Evolutionary conservation across 2,888 invertebrate species (phyloP).

Genomic region (Nasonovia ribisnigri): DNA sequence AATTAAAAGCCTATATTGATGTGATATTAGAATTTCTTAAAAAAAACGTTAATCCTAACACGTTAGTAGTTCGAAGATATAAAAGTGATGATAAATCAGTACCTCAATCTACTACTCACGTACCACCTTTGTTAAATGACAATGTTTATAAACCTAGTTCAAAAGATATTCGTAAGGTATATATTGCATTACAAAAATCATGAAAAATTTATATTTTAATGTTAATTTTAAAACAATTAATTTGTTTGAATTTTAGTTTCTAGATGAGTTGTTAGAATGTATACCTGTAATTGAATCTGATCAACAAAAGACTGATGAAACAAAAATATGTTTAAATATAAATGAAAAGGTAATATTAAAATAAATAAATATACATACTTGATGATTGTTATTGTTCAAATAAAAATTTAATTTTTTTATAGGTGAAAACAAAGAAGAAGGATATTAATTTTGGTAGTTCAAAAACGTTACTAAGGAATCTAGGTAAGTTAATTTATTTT

Average conservation of each 20-base stretch:
- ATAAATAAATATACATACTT: neutral
- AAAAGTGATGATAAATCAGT: constrained; percentile 28
- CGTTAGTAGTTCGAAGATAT: constrained; percentile 29
- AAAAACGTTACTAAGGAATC: neutral
- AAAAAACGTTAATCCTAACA: neutral
- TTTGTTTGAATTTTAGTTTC: constrained; percentile 35
- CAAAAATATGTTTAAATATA: neutral
- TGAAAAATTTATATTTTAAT: neutral
- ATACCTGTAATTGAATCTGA: neutral
- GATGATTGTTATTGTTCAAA: neutral
- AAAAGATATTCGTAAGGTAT: constrained; percentile 29
- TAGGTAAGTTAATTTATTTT: constrained; percentile 26
- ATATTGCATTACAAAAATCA: neutral
- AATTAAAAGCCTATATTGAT: constrained; percentile 38
- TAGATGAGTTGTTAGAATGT: constrained; percentile 14
- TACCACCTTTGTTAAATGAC: constrained; percentile 29
- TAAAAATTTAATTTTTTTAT: constrained; percentile 19
- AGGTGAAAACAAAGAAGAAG: constrained; percentile 31
- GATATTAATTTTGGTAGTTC: neutral
- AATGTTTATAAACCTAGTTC: constrained; percentile 44
- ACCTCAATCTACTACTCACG: neutral
- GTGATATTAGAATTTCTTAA: constrained; percentile 20
- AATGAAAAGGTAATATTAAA: constrained; percentile 15
- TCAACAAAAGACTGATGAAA: neutral
- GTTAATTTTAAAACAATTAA: neutral